Percentiles rank a stretch among this genome's conserved stretches.
These are phyloP conservation scores for Atopsyche davidsoni DNA, from an alignment of 1,140 invertebrate genomes.

Conservation along the genomic window DNA sequence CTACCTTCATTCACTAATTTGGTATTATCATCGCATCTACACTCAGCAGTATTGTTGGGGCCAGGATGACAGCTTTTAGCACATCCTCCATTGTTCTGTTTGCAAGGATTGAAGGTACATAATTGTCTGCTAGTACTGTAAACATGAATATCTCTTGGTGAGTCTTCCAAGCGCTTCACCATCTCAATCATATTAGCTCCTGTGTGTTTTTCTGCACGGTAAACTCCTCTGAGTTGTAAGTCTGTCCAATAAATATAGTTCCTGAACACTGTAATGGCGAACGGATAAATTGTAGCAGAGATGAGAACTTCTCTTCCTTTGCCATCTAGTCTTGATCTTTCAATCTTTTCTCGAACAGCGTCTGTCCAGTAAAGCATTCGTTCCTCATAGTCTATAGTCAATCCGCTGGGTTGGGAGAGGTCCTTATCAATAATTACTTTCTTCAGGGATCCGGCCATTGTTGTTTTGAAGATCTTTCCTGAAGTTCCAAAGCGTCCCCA, in stretches of 20 bases:
- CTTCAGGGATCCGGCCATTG: constrained; percentile 94
- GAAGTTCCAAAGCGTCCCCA: constrained; percentile 90
- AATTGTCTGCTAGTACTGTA: constrained; percentile 74
- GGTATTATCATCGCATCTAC: constrained; percentile 77
- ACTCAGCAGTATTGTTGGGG: constrained; percentile 75
- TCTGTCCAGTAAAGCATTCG: constrained; percentile 97
- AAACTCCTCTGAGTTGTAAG: constrained; percentile 88
- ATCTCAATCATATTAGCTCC: constrained; percentile 92
- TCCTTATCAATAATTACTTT: constrained; percentile 84
- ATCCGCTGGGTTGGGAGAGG: constrained; percentile 89
- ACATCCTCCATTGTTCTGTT: constrained; percentile 92
- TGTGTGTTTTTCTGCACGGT: constrained; percentile 94
- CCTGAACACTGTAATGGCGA: constrained; percentile 86
- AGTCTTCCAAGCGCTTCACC: constrained; percentile 85
- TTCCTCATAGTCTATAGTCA: constrained; percentile 95
- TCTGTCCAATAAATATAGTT: constrained; percentile 98
- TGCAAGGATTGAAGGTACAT: constrained; percentile 80
- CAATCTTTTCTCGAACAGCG: constrained; percentile 94
- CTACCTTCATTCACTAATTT: constrained; percentile 87
- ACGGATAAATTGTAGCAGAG: constrained; percentile 91
- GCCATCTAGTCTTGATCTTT: constrained; percentile 86
- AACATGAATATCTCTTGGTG: constrained; percentile 85
- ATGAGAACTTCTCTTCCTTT: constrained; percentile 69
- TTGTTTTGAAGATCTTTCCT: constrained; percentile 91
- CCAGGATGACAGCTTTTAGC: constrained; percentile 91